phyloP scores from a whole-genome alignment of 2,888 invertebrate species.

The Platycheirus albimanus region DNA sequence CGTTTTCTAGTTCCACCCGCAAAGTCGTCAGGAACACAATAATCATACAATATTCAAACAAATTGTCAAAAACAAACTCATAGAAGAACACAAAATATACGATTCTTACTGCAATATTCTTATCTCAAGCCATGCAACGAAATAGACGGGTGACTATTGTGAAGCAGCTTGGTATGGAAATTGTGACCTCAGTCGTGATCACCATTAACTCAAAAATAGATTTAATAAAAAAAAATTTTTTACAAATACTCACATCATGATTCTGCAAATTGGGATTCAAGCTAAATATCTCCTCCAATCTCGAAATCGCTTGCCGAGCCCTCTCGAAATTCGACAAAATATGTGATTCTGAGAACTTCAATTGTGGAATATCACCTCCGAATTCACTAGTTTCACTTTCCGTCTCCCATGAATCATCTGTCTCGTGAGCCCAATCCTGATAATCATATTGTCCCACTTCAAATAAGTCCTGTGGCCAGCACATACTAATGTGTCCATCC shows the following conservation, averaged over 20 bases:
- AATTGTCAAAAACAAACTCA: no score
- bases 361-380: constrained; percentile 76
- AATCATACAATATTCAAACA: no score
- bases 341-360: constrained; percentile 84
- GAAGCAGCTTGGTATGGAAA: no score
- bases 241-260: constrained; percentile 84
- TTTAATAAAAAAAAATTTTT: no score
- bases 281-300: constrained; percentile 91
- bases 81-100: no score
- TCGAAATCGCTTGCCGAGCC: constrained; percentile 89
- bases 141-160: no score
- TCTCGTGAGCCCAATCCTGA: constrained; percentile 87
- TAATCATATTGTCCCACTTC: constrained; percentile 89
- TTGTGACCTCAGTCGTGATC: no score
- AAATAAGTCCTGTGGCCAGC: constrained; percentile 96
- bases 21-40: no score
- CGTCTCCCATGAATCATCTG: constrained; percentile 93
- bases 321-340: constrained; percentile 91
- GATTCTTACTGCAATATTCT: no score
- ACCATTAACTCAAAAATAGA: no score
- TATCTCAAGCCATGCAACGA: no score
- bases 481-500: constrained; percentile 91
- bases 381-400: constrained; percentile 85
- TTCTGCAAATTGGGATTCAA: constrained; percentile 90
- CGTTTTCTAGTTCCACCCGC: no score